Evolutionary conservation across 2,113 vertebrate species (phyloP).

Genomic region (Nycticorax nycticorax): DNA sequence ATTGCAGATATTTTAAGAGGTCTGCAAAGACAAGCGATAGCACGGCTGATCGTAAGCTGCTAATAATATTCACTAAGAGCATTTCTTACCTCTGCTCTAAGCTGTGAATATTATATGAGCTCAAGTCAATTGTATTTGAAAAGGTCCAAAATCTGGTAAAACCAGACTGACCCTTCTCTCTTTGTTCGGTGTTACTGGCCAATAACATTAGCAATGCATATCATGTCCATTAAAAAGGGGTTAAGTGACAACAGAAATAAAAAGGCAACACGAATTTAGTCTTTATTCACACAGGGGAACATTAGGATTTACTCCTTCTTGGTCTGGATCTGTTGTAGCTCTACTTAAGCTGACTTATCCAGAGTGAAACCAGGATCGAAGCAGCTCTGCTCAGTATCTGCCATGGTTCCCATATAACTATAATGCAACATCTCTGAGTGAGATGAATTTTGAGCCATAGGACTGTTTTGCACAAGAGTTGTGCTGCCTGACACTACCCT

Average conservation of each 20-base stretch:
- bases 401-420: accelerated
- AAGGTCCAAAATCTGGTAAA: not conserved
- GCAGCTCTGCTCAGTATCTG: not conserved
- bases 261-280: not conserved
- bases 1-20: not conserved
- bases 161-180: not conserved
- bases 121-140: not conserved
- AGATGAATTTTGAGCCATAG: not conserved
- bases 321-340: not conserved
- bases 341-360: not conserved
- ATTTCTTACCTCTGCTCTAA: not conserved
- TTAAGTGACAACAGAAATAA: not conserved
- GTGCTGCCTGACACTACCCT: not conserved
- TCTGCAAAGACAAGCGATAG: not conserved
- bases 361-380: not conserved
- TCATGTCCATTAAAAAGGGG: not conserved
- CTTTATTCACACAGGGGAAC: not conserved
- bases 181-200: not conserved
- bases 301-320: not conserved
- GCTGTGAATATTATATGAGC: not conserved
- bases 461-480: not conserved
- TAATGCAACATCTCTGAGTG: not conserved
- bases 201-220: not conserved
- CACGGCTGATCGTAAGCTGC: not conserved
- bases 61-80: not conserved